These are phyloP conservation scores for Atlantisia rogersi DNA, from an alignment of 2,113 vertebrate genomes.

Conservation along the genomic window DNA sequence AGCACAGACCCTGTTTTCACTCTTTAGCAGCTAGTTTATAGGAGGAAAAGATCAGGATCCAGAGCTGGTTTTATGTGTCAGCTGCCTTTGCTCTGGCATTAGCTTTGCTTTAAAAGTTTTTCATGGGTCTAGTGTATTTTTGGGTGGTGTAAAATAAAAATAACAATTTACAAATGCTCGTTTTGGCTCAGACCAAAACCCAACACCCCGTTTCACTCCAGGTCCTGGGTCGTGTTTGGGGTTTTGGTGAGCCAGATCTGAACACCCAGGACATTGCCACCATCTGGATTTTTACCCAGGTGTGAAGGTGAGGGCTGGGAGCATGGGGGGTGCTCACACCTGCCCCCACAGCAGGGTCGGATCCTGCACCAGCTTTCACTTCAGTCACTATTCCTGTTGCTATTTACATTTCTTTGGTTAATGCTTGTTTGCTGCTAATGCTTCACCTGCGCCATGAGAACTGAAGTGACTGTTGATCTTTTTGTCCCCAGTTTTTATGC, in stretches of 20 bases:
- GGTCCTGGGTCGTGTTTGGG: accelerated
- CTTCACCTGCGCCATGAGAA: neutral
- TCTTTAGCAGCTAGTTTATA: slow-evolving; percentile 18
- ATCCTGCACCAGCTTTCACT: neutral
- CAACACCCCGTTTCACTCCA: neutral
- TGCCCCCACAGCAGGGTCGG: accelerated
- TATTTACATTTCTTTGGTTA: neutral
- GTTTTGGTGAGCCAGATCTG: neutral
- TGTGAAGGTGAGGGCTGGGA: neutral
- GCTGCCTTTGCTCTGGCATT: slow-evolving; percentile 13
- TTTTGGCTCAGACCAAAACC: neutral
- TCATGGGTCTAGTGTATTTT: neutral
- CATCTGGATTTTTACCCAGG: accelerated
- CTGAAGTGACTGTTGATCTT: neutral
- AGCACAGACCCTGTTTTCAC: slow-evolving; percentile 3
- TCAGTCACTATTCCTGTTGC: neutral
- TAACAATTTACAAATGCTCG: neutral
- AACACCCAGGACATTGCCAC: neutral
- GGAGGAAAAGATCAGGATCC: slow-evolving; percentile 24
- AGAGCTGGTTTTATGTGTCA: neutral
- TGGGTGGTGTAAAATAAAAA: neutral
- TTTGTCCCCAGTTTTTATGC: neutral
- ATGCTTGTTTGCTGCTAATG: neutral
- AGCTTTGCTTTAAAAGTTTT: neutral
- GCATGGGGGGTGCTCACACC: accelerated